These are phyloP conservation scores for Ophion costatus DNA, from an alignment of 2,888 invertebrate species.

Conservation along the genomic window DNA sequence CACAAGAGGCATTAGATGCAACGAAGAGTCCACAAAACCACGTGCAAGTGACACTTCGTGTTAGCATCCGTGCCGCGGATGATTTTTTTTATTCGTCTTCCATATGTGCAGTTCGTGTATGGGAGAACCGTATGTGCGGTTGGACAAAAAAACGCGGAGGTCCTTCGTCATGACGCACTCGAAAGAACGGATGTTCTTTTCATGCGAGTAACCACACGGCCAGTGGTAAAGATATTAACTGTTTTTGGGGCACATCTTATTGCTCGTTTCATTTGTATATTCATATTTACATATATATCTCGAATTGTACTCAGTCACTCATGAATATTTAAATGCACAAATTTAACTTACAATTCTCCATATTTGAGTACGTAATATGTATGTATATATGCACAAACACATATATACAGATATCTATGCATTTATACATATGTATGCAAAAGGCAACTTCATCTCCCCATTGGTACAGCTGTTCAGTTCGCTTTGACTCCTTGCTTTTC, in stretches of 20 bases:
- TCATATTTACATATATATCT: background rate
- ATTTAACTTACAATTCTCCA: too few species aligned
- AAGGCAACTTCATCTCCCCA: background rate
- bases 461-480: background rate
- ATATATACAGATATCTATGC: background rate
- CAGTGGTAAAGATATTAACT: slow-evolving; percentile 23
- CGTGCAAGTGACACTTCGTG: slow-evolving; percentile 69
- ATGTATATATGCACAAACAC: background rate
- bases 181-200: slow-evolving; percentile 65
- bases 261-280: background rate
- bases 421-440: slow-evolving; percentile 20
- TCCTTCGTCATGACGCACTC: slow-evolving; percentile 10
- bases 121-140: slow-evolving; percentile 2
- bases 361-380: background rate
- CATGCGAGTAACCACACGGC: slow-evolving; percentile 37
- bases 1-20: slow-evolving; percentile 47
- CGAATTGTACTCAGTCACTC: background rate
- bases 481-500: slow-evolving; percentile 9
- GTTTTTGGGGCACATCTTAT: background rate
- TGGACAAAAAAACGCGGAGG: slow-evolving; percentile 17
- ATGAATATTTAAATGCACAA: too few species aligned
- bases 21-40: slow-evolving; percentile 68
- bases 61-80: slow-evolving; percentile 40
- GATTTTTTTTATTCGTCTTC: slow-evolving; percentile 32
- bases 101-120: slow-evolving; percentile 20